A percentile compares a stretch with the other conserved stretches of the same genome.
Conservation (phyloP, 2,797 vertebrate species). For the Coregonus sp. region DNA sequence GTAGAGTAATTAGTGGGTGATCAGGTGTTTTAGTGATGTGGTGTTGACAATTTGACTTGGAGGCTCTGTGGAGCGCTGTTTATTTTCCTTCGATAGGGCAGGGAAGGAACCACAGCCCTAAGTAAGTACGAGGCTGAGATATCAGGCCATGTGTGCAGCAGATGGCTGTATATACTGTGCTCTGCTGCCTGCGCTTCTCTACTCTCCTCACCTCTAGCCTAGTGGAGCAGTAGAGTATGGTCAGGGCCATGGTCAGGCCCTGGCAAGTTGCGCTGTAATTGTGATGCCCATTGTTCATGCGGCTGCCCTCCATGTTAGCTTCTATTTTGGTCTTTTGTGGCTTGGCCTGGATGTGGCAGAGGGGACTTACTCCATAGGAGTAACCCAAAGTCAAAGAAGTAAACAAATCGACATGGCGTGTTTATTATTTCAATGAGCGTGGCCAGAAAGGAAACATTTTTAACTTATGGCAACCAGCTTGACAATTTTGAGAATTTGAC, state of each 20-base stretch:
- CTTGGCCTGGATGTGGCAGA: not conserved
- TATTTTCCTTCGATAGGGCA: slow-evolving; percentile 10
- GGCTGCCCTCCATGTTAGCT: not conserved
- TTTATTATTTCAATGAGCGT: not conserved
- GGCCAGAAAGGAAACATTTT: not conserved
- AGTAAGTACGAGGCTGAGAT: not conserved
- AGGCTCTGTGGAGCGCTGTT: slow-evolving; percentile 3
- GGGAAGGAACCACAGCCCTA: slow-evolving; percentile 12
- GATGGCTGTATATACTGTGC: slow-evolving; percentile 36
- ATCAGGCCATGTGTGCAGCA: slow-evolving; percentile 30
- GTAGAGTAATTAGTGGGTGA: slow-evolving; percentile 22
- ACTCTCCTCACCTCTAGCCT: not conserved
- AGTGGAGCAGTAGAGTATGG: not conserved
- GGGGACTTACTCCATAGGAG: not conserved
- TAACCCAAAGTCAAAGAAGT: not conserved
- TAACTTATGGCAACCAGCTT: not conserved
- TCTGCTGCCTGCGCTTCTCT: too few species aligned
- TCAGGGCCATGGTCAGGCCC: not conserved
- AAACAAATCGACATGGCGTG: not conserved
- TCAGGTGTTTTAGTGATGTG: slow-evolving; percentile 33
- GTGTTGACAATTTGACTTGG: slow-evolving; percentile 16
- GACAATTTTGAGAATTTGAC: not conserved
- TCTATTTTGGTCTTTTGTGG: not conserved
- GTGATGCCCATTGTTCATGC: not conserved
- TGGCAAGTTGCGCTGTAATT: not conserved